Percentiles rank a stretch among this genome's conserved stretches.
phyloP scores from a whole-genome alignment of 2,888 invertebrate species.

The Aradus depressus region DNA sequence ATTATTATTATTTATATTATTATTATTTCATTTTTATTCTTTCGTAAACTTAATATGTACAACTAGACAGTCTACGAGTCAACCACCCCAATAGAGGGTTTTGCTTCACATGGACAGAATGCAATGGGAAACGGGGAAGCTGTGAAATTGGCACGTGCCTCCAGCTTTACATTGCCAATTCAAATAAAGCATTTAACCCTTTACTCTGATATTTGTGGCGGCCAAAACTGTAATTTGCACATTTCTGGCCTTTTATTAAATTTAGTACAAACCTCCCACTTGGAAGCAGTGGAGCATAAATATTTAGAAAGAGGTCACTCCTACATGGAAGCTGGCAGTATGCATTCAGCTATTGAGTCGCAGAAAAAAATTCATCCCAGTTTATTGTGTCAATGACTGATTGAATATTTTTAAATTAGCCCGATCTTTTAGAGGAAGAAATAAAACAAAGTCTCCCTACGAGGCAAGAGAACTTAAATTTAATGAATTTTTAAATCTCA shows the following conservation, averaged over 20 bases:
- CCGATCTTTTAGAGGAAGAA: no score
- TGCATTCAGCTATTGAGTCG: conserved; percentile 4
- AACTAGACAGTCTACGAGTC: no score
- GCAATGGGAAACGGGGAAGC: no score
- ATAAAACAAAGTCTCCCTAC: no score
- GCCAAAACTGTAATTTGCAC: conserved; percentile 7
- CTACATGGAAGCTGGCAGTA: conserved; percentile 8
- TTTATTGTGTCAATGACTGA: background rate
- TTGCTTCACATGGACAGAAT: no score
- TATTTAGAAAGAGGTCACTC: conserved; percentile 6
- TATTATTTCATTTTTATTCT: no score
- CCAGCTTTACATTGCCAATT: background rate
- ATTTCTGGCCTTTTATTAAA: conserved; percentile 2
- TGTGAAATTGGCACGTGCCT: no score
- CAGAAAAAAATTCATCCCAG: conserved; percentile 1
- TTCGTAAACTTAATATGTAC: no score
- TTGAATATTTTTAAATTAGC: background rate
- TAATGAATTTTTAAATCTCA: no score
- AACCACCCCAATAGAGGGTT: no score
- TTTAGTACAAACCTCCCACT: background rate
- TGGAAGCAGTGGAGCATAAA: conserved; percentile 6
- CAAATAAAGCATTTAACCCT: background rate
- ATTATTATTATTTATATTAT: no score
- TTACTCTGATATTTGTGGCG: conserved; percentile 13
- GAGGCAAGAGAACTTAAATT: no score